Conservation (phyloP, 1,140 invertebrate species). For the Leptinotarsa defecta region DNA sequence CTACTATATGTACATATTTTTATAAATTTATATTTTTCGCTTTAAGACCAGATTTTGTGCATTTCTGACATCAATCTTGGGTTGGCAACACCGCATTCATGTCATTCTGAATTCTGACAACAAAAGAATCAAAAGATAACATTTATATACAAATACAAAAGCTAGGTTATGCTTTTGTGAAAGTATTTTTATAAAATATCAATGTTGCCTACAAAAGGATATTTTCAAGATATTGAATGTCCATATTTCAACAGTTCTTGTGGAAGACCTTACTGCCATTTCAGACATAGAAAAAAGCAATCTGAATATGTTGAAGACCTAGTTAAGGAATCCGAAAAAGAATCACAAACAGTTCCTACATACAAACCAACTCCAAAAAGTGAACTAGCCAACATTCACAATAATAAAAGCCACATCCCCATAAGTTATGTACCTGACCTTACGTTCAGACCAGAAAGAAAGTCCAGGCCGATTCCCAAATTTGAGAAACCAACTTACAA, state of each 20-base stretch:
- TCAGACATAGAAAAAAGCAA: slow-evolving; percentile 76
- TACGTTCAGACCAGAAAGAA: slow-evolving; percentile 43
- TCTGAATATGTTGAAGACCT: slow-evolving; percentile 38
- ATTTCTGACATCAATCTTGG: too few species aligned
- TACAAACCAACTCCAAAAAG: slow-evolving; percentile 59
- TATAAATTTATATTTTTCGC: too few species aligned
- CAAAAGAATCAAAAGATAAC: too few species aligned
- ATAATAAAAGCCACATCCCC: slow-evolving; percentile 51
- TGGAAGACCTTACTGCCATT: slow-evolving; percentile 87
- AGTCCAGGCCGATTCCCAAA: slow-evolving; percentile 37
- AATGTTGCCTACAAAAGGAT: slow-evolving; percentile 86
- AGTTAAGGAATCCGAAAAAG: slow-evolving; percentile 31
- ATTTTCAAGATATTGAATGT: slow-evolving; percentile 81
- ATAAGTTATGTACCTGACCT: slow-evolving; percentile 55
- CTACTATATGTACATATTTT: too few species aligned
- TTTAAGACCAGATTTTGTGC: too few species aligned
- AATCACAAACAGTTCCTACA: slow-evolving; percentile 48
- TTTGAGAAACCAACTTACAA: slow-evolving; percentile 52
- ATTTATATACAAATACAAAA: too few species aligned
- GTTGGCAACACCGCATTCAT: too few species aligned
- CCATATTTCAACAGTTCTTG: slow-evolving; percentile 82
- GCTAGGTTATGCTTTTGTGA: too few species aligned
- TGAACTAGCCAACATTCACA: slow-evolving; percentile 48
- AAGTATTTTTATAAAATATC: not conserved
- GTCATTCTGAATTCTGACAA: too few species aligned